Percentiles rank a stretch among this genome's conserved stretches.
These are phyloP conservation scores for Poecilia wingei DNA, from an alignment of 2,797 vertebrate genomes.

Conservation along the genomic window DNA sequence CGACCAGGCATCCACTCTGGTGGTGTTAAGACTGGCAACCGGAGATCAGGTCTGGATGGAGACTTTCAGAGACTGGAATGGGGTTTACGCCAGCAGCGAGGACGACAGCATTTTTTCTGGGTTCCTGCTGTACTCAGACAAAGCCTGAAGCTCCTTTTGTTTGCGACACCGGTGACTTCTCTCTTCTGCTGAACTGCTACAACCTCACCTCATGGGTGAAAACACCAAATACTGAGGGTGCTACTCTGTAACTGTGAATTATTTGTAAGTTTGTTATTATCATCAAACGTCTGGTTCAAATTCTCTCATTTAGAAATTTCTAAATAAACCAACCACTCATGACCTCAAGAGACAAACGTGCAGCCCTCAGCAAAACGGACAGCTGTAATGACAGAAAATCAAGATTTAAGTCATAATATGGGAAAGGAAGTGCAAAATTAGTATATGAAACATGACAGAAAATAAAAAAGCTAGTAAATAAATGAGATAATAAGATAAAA, in stretches of 20 bases:
- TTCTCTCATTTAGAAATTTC: background rate
- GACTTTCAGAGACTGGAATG: conserved; percentile 94
- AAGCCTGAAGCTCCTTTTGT: conserved; percentile 40
- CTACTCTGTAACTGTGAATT: conserved; percentile 28
- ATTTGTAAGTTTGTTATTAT: conserved; percentile 24
- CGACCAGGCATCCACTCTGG: conserved; percentile 92
- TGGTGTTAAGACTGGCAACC: conserved; percentile 84
- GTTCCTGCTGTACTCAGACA: conserved; percentile 89
- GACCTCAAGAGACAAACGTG: background rate
- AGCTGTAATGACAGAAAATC: background rate
- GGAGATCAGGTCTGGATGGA: conserved; percentile 98
- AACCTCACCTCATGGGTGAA: conserved; percentile 8
- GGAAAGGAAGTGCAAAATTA: background rate
- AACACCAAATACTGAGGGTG: conserved; percentile 43
- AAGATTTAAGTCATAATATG: background rate
- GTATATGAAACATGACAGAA: background rate
- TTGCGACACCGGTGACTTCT: background rate
- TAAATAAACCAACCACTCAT: background rate
- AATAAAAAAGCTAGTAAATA: background rate
- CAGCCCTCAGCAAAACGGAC: background rate
- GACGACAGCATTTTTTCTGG: conserved; percentile 96
- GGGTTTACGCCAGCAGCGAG: conserved; percentile 91
- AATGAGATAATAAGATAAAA: background rate
- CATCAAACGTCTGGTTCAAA: background rate
- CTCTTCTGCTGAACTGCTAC: conserved; percentile 30